Base-by-base conservation (phyloP, 2,888 invertebrate genomes). In the Cerceris ruficornis region DNA sequence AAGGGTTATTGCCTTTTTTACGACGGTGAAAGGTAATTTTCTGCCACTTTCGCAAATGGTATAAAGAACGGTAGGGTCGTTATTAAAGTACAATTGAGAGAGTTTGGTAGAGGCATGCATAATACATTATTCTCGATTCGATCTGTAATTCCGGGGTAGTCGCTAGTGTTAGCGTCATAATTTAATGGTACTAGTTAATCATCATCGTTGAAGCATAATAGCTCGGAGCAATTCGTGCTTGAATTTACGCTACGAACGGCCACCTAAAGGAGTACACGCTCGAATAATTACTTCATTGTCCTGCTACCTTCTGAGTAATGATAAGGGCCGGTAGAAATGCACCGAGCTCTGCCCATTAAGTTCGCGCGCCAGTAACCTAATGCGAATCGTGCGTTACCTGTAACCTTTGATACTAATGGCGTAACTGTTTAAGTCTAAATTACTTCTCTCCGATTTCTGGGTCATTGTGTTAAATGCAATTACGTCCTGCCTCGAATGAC, bases 1-100 rank as follows among this genome's bases (percentile, higher is more conserved):
- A 60, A 69, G 61, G 77, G 78, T 83, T 83, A 83, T 81, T 83
- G 79, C 68, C 42, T 70, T 75, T 83, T 74, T 80, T 72, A 69
- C 61, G 75, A 73, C 67, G 73, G 71, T 39, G 67, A 70, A 72
- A 79, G 72, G 68, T 69, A 83, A 83, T 84, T 84, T 83, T 73
- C 61, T 73, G 81, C 70, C 65, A 75, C 76, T 69, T 65, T 60
- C 62, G 49, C 54, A 67, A 72, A 54, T 42, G 41, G 50, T 59
- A 70, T 64, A 39, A 67, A 75, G 54, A 50, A 57, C 62, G 42
- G n/a, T n/a, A n/a, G n/a, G 77, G 66, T 70, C 69, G 69, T 75
- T 69, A 69, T 75, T 69, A 54, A 62, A 28, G 15, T 28, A 14
- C 7, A 1, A 11, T 46, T 7, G 42, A 14, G 42, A 49, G 49